Conservation (phyloP, 2,113 vertebrate species). For the Catharus fuscescens region DNA sequence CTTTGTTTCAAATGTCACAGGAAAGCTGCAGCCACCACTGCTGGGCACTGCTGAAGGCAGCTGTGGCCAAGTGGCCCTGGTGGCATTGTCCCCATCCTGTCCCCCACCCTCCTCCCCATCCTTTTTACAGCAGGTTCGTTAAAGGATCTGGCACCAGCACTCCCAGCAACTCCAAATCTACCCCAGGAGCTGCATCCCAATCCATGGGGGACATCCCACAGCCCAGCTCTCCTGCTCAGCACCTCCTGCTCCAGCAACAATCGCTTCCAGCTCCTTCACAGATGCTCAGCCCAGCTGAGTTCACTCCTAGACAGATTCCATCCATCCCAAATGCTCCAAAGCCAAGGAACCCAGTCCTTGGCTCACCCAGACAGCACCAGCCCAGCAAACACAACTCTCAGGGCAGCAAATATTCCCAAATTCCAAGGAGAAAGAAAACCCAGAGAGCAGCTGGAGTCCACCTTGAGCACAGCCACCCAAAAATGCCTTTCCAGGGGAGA, state of each 20-base stretch:
- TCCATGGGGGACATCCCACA: fast-evolving
- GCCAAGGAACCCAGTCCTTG: neutral
- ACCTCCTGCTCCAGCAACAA: neutral
- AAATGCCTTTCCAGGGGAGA: neutral
- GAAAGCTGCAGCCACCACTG: neutral
- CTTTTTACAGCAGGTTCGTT: fast-evolving
- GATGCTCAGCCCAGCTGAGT: neutral
- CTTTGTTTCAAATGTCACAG: neutral
- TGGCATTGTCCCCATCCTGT: neutral
- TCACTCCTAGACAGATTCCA: neutral
- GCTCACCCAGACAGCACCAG: neutral
- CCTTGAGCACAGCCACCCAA: fast-evolving
- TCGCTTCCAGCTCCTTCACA: neutral
- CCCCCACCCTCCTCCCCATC: fast-evolving
- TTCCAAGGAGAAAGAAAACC: neutral
- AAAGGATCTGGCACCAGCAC: neutral
- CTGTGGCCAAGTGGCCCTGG: neutral
- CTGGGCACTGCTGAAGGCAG: neutral
- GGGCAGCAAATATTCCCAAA: neutral
- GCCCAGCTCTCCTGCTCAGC: neutral
- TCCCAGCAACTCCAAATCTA: neutral
- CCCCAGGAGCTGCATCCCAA: neutral
- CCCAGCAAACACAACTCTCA: neutral
- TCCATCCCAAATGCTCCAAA: neutral
- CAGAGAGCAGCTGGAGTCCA: neutral